phyloP scores from a whole-genome alignment of 2,888 invertebrate species.

The Lutraria lutraria region DNA sequence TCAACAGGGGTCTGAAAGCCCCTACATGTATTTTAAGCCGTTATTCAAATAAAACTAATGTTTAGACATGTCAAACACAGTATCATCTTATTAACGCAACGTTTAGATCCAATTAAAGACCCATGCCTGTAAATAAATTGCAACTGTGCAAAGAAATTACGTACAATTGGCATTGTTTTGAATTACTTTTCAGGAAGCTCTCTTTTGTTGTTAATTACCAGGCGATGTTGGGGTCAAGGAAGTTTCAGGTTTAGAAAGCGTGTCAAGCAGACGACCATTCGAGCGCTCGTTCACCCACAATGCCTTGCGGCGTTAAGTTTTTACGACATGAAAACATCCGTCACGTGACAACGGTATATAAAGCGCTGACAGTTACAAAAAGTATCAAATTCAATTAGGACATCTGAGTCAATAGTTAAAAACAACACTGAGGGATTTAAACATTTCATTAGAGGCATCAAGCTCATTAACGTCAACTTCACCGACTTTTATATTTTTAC shows the following conservation, averaged over 20 bases:
- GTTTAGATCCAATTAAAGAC: conserved; percentile 30
- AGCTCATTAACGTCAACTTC: background rate
- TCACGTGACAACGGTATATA: conserved; percentile 66
- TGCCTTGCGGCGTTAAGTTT: conserved; percentile 46
- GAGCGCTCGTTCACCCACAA: conserved; percentile 51
- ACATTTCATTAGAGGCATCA: background rate
- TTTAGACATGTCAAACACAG: conserved; percentile 47
- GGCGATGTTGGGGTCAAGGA: conserved; percentile 49
- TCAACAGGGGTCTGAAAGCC: background rate
- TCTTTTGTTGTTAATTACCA: background rate
- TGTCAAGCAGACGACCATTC: conserved; percentile 57
- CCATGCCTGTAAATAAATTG: conserved; percentile 41
- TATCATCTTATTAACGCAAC: conserved; percentile 16
- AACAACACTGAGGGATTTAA: background rate
- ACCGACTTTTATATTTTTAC: background rate
- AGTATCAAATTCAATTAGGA: conserved; percentile 28
- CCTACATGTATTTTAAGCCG: background rate
- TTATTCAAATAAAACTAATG: conserved; percentile 44
- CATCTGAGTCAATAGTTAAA: background rate
- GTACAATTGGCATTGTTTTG: conserved; percentile 26
- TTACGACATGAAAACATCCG: conserved; percentile 51
- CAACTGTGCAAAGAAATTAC: conserved; percentile 45
- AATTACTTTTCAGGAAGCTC: conserved; percentile 4
- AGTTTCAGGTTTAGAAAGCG: conserved; percentile 40
- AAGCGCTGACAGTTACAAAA: conserved; percentile 31